phyloP scores from a whole-genome alignment of 2,113 vertebrate genomes.

The Grus americana region DNA sequence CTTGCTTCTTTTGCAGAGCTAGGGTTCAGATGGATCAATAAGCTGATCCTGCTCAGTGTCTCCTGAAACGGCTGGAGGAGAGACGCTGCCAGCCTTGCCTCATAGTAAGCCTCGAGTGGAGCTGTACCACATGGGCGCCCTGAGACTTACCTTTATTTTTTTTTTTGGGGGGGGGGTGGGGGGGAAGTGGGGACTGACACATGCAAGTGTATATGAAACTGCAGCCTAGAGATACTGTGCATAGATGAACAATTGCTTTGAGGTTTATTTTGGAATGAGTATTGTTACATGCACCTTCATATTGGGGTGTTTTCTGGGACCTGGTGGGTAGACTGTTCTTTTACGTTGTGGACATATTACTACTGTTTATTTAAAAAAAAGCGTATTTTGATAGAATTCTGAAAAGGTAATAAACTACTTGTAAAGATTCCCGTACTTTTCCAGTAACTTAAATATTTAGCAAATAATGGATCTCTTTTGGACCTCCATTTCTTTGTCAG shows the following conservation, averaged over 20 bases:
- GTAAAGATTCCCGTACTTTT: neutral
- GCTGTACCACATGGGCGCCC: rapidly evolving
- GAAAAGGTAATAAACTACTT: neutral
- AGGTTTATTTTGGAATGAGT: neutral
- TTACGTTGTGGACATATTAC: neutral
- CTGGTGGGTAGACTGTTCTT: neutral
- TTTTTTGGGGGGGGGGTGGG: too few species aligned
- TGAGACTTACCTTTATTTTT: neutral
- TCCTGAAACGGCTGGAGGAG: neutral
- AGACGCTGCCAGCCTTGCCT: neutral
- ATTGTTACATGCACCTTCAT: neutral
- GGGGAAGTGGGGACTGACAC: neutral
- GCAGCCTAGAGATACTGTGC: neutral
- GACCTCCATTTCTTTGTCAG: neutral
- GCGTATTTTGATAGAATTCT: neutral
- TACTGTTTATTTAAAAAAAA: neutral
- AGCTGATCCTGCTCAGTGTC: neutral
- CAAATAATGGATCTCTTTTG: neutral
- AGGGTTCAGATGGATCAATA: neutral
- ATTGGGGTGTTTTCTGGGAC: neutral
- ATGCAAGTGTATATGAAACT: neutral
- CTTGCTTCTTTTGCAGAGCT: neutral
- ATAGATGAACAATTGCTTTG: neutral
- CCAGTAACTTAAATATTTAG: neutral
- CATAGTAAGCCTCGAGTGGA: neutral